Evolutionary conservation across 2,888 invertebrate genomes (phyloP), one percentile per base, ranked within the genome.

Genomic region (Drosophila anomelani): DNA sequence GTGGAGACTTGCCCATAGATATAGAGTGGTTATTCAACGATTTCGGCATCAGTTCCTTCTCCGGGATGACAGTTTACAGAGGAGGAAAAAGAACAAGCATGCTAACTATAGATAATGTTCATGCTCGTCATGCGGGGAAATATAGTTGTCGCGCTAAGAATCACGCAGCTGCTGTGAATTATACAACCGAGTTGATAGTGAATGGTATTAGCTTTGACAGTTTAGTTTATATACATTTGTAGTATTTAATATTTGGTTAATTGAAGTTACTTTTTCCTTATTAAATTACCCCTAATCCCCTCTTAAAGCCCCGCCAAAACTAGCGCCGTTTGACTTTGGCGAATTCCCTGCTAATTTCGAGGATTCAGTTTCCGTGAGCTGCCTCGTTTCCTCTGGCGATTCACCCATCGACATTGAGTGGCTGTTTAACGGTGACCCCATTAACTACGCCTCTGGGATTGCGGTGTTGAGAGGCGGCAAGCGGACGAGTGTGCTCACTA

Each of bases 131-230:
- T 92, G 94, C 95, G 57, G 96, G 96, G 79, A 95, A 94, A 90
- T 96, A 96, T 92, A 96, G 96, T 53, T 97, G 96, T 92, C 94
- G 94, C 78, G 96, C 95, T 68, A 94, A 94, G 76, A 96, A 96
- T 93, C 92, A 93, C 84, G 96, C 95, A 67, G 96, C 96, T 79
- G 93, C 94, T 71, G 94, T 94, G 80, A 95, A 94, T 92, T 95
- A 94, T 93, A 94, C 95, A 55, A 94, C 95, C 68, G 93, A 94
- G 81, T 93, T 96, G 89, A 94, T 94, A 92, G 95, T 96, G 78
- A 95, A 96, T 66, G 75, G 72, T 73, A 32, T 15, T 29, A n/a
- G 23, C 8, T n/a, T n/a, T 36, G 23, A 20, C 34, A 23, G 17
- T 32, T 32, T 3, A 9, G 2, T 34, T 7, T 29, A 5, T 9